Percentiles rank a stretch among this genome's conserved stretches.
Evolutionary conservation across 2,113 vertebrate species (phyloP).

Genomic region (Agapornis roseicollis): DNA sequence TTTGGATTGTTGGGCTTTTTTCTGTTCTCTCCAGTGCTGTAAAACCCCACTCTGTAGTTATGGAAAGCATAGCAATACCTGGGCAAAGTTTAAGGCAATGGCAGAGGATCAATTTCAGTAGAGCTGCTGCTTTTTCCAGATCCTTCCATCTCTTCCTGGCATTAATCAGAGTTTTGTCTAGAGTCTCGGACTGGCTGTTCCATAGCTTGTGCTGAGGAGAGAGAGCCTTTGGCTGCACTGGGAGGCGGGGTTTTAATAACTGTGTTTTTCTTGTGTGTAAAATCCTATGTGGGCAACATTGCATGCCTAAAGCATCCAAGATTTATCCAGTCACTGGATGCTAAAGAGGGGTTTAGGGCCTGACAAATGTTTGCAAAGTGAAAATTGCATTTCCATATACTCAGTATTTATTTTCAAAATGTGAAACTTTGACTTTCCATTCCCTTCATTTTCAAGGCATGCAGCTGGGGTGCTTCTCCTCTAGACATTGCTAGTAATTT

Average conservation of each 20-base stretch:
- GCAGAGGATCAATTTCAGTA: not conserved
- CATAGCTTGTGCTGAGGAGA: fast-evolving
- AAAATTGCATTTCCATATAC: not conserved
- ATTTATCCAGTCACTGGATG: not conserved
- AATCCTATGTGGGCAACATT: fast-evolving
- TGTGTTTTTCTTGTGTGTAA: not conserved
- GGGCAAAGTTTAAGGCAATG: not conserved
- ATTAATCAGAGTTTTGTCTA: not conserved
- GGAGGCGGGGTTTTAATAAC: fast-evolving
- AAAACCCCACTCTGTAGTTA: not conserved
- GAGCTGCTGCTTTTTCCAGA: not conserved
- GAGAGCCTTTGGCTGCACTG: not conserved
- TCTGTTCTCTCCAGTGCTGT: not conserved
- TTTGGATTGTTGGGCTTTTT: not conserved
- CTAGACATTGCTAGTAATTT: not conserved
- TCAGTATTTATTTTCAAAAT: not conserved
- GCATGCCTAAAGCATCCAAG: not conserved
- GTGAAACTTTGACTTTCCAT: not conserved
- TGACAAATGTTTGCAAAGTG: not conserved
- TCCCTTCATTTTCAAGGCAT: not conserved
- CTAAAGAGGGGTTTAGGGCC: not conserved
- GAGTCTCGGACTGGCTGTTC: not conserved
- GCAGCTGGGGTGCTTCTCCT: not conserved
- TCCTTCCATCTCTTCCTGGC: fast-evolving
- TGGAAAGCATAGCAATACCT: not conserved